phyloP scores from a whole-genome alignment of 2,113 vertebrate species.

The Brachypodius melanocephalos region DNA sequence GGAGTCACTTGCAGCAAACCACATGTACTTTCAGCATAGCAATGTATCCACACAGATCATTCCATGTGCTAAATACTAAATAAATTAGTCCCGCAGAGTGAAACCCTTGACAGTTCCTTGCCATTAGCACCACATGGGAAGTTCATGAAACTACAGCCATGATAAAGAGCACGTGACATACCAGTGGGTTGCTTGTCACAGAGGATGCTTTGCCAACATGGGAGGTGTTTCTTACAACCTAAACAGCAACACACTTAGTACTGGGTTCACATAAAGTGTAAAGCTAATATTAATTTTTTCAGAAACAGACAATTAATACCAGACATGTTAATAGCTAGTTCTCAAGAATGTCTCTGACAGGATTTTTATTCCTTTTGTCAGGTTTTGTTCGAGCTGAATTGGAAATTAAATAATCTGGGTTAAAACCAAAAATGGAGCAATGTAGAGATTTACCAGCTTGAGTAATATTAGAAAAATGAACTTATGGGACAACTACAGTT shows the following conservation, averaged over 20 bases:
- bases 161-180: slow-evolving; percentile 63
- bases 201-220: slow-evolving; percentile 76
- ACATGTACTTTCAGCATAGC: neutral
- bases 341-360: neutral
- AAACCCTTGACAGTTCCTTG: neutral
- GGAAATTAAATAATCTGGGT: neutral
- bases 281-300: neutral
- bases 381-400: neutral
- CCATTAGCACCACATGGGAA: neutral
- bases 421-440: neutral
- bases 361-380: neutral
- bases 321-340: neutral
- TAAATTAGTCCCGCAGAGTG: neutral
- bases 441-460: neutral
- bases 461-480: neutral
- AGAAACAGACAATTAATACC: neutral
- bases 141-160: neutral
- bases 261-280: neutral
- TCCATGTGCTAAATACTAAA: neutral
- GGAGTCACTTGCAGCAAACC: neutral
- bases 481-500: neutral
- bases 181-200: slow-evolving; percentile 77
- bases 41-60: neutral
- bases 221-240: slow-evolving; percentile 85
- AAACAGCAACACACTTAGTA: slow-evolving; percentile 55